These are phyloP conservation scores for Hetaerina titia DNA, from an alignment of 2,888 invertebrate species.

Conservation along the genomic window DNA sequence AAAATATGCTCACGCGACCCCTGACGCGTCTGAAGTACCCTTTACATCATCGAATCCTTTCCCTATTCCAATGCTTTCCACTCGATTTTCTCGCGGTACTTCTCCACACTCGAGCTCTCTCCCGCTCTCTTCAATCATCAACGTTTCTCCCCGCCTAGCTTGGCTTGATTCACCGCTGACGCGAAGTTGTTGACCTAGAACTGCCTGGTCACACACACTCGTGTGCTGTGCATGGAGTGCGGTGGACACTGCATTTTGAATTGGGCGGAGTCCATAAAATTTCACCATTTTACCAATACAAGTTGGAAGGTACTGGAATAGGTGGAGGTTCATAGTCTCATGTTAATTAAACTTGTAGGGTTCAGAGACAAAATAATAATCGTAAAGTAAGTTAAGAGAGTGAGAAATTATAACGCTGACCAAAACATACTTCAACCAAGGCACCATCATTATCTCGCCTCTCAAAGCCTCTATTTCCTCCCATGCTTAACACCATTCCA, in stretches of 20 bases:
- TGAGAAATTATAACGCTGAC: no score
- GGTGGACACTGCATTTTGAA: not conserved
- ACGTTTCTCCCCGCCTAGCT: not conserved
- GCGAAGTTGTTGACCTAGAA: constrained; percentile 29
- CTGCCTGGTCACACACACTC: not conserved
- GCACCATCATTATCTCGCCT: no score
- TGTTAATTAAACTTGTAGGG: not conserved
- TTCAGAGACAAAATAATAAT: no score
- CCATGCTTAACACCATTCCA: no score
- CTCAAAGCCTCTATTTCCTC: no score
- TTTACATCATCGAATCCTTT: not conserved
- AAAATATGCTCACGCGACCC: not conserved
- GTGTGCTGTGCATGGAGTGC: not conserved
- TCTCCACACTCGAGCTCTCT: not conserved
- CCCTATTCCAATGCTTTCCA: not conserved
- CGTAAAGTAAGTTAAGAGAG: no score
- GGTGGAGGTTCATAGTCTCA: not conserved
- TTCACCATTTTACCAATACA: not conserved
- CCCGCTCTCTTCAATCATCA: not conserved
- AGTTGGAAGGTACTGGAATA: not conserved
- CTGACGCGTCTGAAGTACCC: not conserved
- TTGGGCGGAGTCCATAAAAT: not conserved
- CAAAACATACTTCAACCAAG: no score
- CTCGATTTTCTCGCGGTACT: not conserved
- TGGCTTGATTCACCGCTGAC: not conserved